Conservation (phyloP, 2,113 vertebrate genomes). For the Phocoena sinus region DNA sequence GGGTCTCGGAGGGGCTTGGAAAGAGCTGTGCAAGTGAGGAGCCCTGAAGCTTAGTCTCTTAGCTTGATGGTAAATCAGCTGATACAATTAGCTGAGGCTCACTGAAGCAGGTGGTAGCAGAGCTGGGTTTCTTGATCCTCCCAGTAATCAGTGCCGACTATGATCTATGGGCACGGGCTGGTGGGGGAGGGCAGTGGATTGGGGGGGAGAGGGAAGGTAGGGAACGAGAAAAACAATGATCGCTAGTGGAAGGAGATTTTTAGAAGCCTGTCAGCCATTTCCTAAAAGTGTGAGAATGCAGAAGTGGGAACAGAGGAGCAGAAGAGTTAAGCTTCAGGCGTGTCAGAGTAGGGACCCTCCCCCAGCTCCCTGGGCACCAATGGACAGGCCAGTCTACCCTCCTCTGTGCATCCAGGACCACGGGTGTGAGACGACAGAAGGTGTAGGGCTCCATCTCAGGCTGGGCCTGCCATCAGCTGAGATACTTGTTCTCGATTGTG, state of each 20-base stretch:
- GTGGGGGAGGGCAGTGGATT: background rate
- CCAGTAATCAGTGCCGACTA: too few relatives aligned
- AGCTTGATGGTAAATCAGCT: background rate
- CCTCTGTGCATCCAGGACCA: background rate
- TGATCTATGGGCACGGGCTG: too few relatives aligned
- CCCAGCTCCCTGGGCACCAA: background rate
- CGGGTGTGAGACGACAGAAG: background rate
- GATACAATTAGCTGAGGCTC: background rate
- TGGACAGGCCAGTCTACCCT: background rate
- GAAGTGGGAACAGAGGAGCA: background rate
- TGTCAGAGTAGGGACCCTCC: background rate
- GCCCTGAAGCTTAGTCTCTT: background rate
- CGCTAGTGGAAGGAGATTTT: background rate
- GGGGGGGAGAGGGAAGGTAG: background rate
- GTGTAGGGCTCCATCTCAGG: background rate
- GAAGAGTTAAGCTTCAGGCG: background rate
- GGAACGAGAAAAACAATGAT: background rate
- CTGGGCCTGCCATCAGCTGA: background rate
- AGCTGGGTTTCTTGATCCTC: background rate
- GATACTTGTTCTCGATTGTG: background rate
- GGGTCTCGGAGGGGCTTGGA: background rate
- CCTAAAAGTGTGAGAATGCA: background rate
- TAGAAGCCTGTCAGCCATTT: background rate
- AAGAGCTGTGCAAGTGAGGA: background rate
- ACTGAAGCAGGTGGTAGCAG: background rate